A percentile compares a stretch with the other conserved stretches of the same genome.
phyloP scores from a whole-genome alignment of 2,113 vertebrate genomes.

The Geococcyx californianus region DNA sequence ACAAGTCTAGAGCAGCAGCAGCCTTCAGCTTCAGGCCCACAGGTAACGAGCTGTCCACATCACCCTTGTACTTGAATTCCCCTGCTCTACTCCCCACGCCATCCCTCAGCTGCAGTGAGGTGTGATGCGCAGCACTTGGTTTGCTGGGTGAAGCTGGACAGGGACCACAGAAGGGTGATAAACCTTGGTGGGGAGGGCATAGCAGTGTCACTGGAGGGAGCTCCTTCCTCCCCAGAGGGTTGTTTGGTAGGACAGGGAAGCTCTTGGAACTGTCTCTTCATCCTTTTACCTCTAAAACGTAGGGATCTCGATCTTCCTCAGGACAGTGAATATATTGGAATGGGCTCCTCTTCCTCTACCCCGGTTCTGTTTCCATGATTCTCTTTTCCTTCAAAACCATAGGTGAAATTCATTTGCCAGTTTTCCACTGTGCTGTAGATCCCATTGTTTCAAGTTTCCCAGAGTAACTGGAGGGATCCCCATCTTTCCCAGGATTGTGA shows the following conservation, averaged over 20 bases:
- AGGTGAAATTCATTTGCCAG: no score
- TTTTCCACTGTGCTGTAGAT: no score
- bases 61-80: neutral
- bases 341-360: neutral
- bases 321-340: neutral
- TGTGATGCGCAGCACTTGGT: neutral
- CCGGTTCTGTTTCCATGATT: rapidly evolving
- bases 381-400: neutral
- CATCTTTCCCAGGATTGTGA: no score
- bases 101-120: neutral
- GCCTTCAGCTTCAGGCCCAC: neutral
- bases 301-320: no score
- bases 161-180: neutral
- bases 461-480: no score
- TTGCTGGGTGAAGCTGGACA: no score
- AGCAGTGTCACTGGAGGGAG: neutral
- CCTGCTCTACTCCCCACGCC: rapidly evolving
- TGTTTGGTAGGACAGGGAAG: neutral
- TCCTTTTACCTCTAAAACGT: no score
- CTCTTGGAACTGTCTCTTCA: no score
- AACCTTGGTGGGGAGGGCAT: no score
- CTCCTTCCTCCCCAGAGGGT: no score
- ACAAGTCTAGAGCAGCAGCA: neutral
- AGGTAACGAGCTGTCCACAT: neutral
- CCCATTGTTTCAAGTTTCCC: no score